Base-by-base conservation (phyloP, 2,888 invertebrate genomes). In the Tachina lurida region DNA sequence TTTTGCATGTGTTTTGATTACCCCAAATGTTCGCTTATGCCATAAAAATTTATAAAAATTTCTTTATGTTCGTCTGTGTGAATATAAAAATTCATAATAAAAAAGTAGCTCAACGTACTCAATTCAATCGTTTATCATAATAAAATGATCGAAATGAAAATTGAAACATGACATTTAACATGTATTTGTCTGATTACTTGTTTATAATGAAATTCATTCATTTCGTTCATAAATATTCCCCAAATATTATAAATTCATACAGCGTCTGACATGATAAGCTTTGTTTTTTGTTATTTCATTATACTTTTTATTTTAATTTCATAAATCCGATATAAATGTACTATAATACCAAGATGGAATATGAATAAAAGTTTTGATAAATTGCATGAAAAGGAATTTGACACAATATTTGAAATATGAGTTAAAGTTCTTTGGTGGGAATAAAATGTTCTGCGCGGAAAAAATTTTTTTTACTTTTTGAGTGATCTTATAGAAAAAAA, bases 101-200 rank as follows among this genome's bases (percentile, higher is more conserved):
- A 83, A 68, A 71, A 83, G 71, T 86, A 76, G 62, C 78, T 63
- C 77, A 77, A 73, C 76, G 76, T 73, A 82, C 70, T 85, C 74
- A 60, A 73, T 83, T 80, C 79, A 76, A 77, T 80, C 86, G 86
- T 86, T 86, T 83, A 86, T 86, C 86, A 86, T 86, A 86, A 83
- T 79, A 83, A 86, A 85, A 76, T 83, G 71, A 86, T 86, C 86
- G 76, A 80, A 86, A 86, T 86, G 79, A 76, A 86, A 83, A 86
- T 83, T 74, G 9, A 67, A 86, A 86, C 86, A 86, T 86, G 86
- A 86, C 86, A 83, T 63, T 73, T 80, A 83, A 86, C 86, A 86
- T 86, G 67, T 86, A 83, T 86, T 86, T 49, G 67, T 17, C 58
- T 74, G 77, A 81, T 75, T 83, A 70, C 47, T 71, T 56, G 62